Base-by-base conservation (phyloP, 30 jellyfish, hydroid and myxozoan genomes). In the Aurelia aurita complex sp. Pacific region DNA sequence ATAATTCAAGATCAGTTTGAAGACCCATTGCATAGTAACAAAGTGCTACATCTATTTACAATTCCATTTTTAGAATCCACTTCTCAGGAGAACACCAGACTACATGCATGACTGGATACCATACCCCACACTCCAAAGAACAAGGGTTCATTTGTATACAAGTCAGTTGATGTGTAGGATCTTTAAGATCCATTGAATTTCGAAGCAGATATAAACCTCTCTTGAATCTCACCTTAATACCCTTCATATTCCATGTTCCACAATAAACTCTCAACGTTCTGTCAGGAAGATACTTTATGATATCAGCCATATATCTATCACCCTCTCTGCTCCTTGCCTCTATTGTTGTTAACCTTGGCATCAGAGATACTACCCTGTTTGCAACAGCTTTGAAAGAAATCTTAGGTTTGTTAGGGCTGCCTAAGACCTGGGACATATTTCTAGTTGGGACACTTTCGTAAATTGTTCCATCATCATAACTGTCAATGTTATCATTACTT, bases 211-310 rank as follows among this genome's bases (percentile, higher is more conserved):
- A 23, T 52, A 1, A 18, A 77, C 57, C 34, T 6, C 51, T 32
- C 12, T 10, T n/a, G 11, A 17, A 52, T 55, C 83, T 16, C 84
- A 90, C 99, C 98, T 87, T 90, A 5, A 92, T 95, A 71, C 99
- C 99, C 69, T 95, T 95, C 99, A 95, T 95, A 68, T 95, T 95
- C 99, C 99, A 95, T 13, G 99, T 95, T 6, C 98, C 97, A 90
- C 91, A 92, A 78, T 77, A 90, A 13, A 95, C 80, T 29, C 92
- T 75, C 66, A 95, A 82, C 40, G 91, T 90, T 64, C 83, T 73
- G 70, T 95, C 97, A 14, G 99, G 99, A 35, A 95, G 90, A 75
- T 95, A 95, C 55, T 73, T 77, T 10, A 76, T 38, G 1, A 95
- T 70, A 62, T 95, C 99, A 15, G 97, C 96, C 80, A 95, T 66